Conservation (phyloP, 2,113 vertebrate species). For the Phaethornis superciliosus region DNA sequence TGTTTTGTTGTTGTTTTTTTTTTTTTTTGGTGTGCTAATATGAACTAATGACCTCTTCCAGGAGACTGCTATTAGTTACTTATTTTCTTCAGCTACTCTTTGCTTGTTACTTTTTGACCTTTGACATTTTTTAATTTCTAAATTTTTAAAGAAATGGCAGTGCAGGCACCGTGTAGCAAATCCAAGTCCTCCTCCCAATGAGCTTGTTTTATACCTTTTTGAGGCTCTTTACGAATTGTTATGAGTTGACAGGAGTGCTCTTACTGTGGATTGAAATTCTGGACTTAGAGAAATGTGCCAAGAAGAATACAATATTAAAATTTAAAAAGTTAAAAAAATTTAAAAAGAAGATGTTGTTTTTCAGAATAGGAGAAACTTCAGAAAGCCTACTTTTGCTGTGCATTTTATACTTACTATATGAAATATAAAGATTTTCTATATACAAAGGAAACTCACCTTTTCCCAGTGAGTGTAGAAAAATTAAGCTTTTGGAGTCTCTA, state of each 20-base stretch:
- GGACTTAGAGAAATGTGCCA: neutral
- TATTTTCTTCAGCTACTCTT: neutral
- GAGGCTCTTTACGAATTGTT: neutral
- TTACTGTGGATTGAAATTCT: neutral
- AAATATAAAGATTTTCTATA: neutral
- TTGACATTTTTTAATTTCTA: neutral
- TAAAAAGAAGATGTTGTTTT: neutral
- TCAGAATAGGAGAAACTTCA: neutral
- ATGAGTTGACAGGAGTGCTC: neutral
- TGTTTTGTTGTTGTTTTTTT: too few relatives aligned
- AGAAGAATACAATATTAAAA: neutral
- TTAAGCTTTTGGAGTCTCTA: neutral
- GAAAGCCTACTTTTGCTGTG: neutral
- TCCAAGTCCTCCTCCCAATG: neutral
- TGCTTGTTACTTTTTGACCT: neutral
- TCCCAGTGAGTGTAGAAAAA: neutral
- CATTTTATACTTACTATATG: neutral
- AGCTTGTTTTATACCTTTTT: neutral
- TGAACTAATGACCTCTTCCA: neutral
- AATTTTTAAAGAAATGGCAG: neutral
- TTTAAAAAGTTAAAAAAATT: neutral
- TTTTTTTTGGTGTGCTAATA: neutral
- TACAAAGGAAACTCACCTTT: neutral
- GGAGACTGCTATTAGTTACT: neutral
- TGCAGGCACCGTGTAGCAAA: neutral